Base-by-base conservation (phyloP, 2,888 invertebrate genomes). In the Luperina testacea region DNA sequence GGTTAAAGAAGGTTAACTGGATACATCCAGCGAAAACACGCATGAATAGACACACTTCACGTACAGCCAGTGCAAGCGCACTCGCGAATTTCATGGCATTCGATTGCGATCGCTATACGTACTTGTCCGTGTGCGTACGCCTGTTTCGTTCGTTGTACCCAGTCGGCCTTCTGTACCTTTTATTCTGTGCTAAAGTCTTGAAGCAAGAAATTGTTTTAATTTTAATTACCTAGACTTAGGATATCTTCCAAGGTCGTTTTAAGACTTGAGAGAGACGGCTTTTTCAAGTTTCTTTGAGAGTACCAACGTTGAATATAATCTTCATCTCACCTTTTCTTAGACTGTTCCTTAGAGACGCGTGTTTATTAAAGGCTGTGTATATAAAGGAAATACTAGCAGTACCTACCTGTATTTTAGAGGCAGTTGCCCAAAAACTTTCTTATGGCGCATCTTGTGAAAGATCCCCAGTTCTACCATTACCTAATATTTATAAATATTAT, bases 171-270 rank as follows among this genome's bases (percentile, higher is more conserved):
- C 59, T 79, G 80, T 20, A 11, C 0, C 1, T n/a, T 7, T n/a
- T 42, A 3, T 13, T 15, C 32, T 42, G 2, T n/a, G 13, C 0
- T 17, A 9, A 32, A 63, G 57, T 85, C 42, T 82, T 48, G 42
- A 8, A 68, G 59, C 68, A 78, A 76, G 87, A 84, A 82, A 80
- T 78, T 82, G 82, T 81, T 82, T 79, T 86, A 86, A 86, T 83
- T 86, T 81, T 84, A 87, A 84, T 84, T 79, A 79, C 68, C 73
- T 74, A 76, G 74, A 74, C 38, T 71, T 74, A 81, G 32, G 71
- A 84, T 75, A 78, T 67, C 73, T 82, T 76, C 72, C 73, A 76
- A 76, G 79, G 78, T 72, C 73, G 63, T 84, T 82, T 78, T 3
- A 48, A 76, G 38, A 45, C 78, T 75, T 70, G 57, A 48, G 75